A percentile compares a stretch with the other conserved stretches of the same genome.
Conservation (phyloP, 2,888 invertebrate genomes). For the Crematogaster levior region DNA sequence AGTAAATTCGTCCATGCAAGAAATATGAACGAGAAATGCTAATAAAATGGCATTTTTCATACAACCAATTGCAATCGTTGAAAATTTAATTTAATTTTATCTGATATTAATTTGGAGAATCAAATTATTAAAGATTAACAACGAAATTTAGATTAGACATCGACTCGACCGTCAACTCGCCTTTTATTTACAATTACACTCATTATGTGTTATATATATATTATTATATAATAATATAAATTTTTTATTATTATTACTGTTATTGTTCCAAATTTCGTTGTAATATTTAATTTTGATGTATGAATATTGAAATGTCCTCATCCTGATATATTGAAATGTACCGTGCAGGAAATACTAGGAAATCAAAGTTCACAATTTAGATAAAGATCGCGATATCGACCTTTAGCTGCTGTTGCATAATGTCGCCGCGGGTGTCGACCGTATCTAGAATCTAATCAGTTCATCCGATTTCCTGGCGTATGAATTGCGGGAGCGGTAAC, state of each 20-base stretch:
- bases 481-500: conserved; percentile 44
- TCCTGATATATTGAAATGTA: conserved; percentile 5
- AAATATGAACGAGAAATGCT: not conserved
- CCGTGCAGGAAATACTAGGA: conserved; percentile 1
- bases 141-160: not conserved
- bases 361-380: conserved; percentile 40
- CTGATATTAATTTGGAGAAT: not conserved
- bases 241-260: not conserved
- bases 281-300: not conserved
- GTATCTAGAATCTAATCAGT: conserved; percentile 47
- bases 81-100: not conserved
- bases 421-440: conserved; percentile 31
- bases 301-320: conserved; percentile 18
- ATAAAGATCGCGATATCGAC: conserved; percentile 38
- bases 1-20: not conserved
- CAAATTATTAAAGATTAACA: not conserved
- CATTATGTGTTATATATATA: not conserved
- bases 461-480: conserved; percentile 41
- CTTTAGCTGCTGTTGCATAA: conserved; percentile 7
- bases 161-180: not conserved
- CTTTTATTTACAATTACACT: not conserved
- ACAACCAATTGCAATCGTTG: not conserved
- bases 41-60: not conserved
- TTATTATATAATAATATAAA: too few relatives aligned
- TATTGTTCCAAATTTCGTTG: not conserved